These are phyloP conservation scores for Automeris io DNA, from an alignment of 2,888 invertebrate species.

Conservation along the genomic window DNA sequence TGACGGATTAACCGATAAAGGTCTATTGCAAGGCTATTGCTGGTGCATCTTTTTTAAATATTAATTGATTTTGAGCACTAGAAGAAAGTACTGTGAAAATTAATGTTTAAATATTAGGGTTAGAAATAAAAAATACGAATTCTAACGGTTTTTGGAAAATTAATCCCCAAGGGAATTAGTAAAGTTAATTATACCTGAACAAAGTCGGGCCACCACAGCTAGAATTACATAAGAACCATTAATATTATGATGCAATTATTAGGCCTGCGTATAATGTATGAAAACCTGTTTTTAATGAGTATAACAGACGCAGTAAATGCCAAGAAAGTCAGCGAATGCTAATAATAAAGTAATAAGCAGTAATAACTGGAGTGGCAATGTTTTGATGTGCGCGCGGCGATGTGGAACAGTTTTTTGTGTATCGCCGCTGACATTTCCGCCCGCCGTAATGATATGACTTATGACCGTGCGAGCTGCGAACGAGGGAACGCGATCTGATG, in stretches of 20 bases:
- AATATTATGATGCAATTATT: too few species aligned
- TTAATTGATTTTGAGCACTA: too few species aligned
- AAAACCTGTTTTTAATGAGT: too few species aligned
- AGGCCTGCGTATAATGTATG: too few species aligned
- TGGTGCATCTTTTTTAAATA: too few species aligned
- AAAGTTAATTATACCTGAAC: not conserved
- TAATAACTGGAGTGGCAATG: conserved; percentile 14
- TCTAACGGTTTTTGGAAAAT: too few species aligned
- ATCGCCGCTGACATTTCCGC: conserved; percentile 31
- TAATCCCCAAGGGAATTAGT: not conserved
- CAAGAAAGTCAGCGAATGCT: not conserved
- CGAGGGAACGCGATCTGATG: not conserved
- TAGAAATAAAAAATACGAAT: too few species aligned
- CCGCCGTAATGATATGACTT: conserved; percentile 24
- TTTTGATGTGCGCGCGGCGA: conserved; percentile 37
- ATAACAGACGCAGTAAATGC: too few species aligned
- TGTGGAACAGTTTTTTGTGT: conserved; percentile 32
- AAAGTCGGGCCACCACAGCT: conserved; percentile 1
- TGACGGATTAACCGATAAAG: conserved; percentile 1
- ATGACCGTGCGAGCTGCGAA: conserved; percentile 9
- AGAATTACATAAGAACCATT: conserved; percentile 1
- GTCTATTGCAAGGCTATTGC: not conserved
- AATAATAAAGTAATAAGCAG: too few species aligned
- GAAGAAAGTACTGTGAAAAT: too few species aligned
- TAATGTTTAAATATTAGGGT: too few species aligned